Evolutionary conservation across 2,113 vertebrate species (phyloP).

Genomic region (Hemichromis elongatus): DNA sequence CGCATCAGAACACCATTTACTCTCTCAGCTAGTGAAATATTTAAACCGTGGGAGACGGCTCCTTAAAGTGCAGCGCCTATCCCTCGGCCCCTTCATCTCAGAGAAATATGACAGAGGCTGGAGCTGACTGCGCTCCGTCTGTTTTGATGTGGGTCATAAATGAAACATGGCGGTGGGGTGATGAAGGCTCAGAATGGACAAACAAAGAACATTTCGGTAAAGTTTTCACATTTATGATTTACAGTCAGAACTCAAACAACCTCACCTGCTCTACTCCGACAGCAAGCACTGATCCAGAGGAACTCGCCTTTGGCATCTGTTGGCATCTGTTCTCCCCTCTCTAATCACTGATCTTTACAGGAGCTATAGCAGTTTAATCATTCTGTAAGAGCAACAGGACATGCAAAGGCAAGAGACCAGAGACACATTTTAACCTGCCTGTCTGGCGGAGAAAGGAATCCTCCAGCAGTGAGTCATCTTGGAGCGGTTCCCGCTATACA

Average conservation of each 20-base stretch:
- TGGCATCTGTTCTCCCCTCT: not conserved
- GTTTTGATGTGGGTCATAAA: constrained; percentile 44
- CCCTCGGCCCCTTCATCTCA: not conserved
- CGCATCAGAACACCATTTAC: constrained; percentile 58
- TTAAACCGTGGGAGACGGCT: constrained; percentile 50
- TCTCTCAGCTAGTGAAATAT: constrained; percentile 69
- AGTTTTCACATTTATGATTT: not conserved
- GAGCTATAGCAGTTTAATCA: not conserved
- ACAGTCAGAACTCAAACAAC: not conserved
- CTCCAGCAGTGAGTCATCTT: constrained; percentile 39
- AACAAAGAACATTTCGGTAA: constrained; percentile 15
- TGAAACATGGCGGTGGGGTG: constrained; percentile 25
- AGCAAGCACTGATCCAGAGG: not conserved
- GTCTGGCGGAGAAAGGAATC: constrained; percentile 36
- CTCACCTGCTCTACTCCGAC: not conserved
- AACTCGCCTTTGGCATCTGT: not conserved
- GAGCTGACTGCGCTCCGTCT: not conserved
- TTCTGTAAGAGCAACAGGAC: not conserved
- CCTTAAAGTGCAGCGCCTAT: constrained; percentile 27
- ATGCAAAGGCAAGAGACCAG: not conserved
- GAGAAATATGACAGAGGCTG: constrained; percentile 4
- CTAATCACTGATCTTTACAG: not conserved
- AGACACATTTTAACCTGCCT: constrained; percentile 21
- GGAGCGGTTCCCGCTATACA: constrained; percentile 35
- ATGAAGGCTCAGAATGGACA: not conserved